Evolutionary conservation across 2,888 invertebrate species (phyloP).

Genomic region (Serripes groenlandicus): DNA sequence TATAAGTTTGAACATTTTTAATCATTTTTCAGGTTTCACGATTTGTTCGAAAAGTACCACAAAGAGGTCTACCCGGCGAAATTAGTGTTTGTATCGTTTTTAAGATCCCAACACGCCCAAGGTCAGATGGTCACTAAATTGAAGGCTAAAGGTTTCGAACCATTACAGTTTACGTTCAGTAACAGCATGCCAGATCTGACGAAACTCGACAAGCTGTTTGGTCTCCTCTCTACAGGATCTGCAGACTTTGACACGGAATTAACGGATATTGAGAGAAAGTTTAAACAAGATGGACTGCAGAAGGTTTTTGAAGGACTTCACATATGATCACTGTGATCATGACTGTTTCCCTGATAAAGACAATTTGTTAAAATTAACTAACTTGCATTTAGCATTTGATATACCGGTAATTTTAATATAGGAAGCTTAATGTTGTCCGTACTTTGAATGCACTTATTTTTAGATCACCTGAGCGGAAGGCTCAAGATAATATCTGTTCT

Average conservation of each 20-base stretch:
- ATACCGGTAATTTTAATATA: too few relatives aligned
- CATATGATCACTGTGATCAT: not conserved
- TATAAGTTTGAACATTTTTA: not conserved
- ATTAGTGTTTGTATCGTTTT: slow-evolving; percentile 86
- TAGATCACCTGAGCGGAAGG: too few relatives aligned
- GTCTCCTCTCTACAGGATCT: slow-evolving; percentile 82
- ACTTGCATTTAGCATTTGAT: too few relatives aligned
- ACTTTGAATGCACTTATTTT: too few relatives aligned
- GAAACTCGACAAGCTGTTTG: slow-evolving; percentile 85
- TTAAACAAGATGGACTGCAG: slow-evolving; percentile 68
- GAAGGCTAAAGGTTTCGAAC: slow-evolving; percentile 71
- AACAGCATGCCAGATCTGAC: slow-evolving; percentile 83
- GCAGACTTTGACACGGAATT: slow-evolving; percentile 77
- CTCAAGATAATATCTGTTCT: too few relatives aligned
- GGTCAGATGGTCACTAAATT: slow-evolving; percentile 84
- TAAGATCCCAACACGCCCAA: slow-evolving; percentile 79
- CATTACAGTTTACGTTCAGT: slow-evolving; percentile 83
- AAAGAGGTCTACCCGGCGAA: slow-evolving; percentile 84
- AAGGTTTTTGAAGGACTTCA: slow-evolving; percentile 56
- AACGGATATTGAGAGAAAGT: slow-evolving; percentile 64
- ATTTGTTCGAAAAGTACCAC: slow-evolving; percentile 83
- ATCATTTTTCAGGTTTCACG: slow-evolving; percentile 78
- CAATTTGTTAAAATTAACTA: too few relatives aligned
- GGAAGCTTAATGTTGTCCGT: too few relatives aligned
- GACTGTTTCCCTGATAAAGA: too few relatives aligned